Percentiles rank a stretch among this genome's conserved stretches.
phyloP scores from a whole-genome alignment of 1,140 invertebrate species.

The Spodoptera frugiperda region DNA sequence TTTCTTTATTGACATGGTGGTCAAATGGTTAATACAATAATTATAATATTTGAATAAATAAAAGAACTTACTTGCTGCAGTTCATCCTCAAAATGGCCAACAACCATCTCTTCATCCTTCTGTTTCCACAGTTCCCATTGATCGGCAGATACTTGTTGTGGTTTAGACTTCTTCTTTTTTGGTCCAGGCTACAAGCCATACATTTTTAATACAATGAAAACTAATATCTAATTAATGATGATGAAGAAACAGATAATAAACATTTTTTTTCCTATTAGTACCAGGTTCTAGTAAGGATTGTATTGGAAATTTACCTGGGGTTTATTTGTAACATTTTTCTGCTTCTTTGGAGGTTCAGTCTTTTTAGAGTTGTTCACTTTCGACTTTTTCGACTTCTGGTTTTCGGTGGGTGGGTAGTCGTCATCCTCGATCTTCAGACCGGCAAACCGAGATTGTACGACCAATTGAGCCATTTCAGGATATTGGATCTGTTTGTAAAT shows the following conservation, averaged over 20 bases:
- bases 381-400: constrained; percentile 76
- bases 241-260: not conserved
- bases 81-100: constrained; percentile 89
- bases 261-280: not conserved
- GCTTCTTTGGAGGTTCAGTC: constrained; percentile 71
- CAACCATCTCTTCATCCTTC: constrained; percentile 88
- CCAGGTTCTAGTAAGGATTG: not conserved
- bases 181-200: constrained; percentile 47
- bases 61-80: constrained; percentile 85
- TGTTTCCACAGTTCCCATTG: constrained; percentile 89
- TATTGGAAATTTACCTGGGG: constrained; percentile 60
- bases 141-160: constrained; percentile 68
- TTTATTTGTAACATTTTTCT: constrained; percentile 67
- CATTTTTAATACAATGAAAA: not conserved
- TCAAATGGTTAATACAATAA: too few species aligned
- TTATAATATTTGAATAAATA: too few species aligned
- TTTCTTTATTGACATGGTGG: too few species aligned
- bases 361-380: constrained; percentile 69
- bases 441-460: constrained; percentile 88
- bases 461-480: constrained; percentile 82
- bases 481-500: constrained; percentile 27
- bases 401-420: constrained; percentile 75
- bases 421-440: constrained; percentile 88
- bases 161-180: constrained; percentile 82
- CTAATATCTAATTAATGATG: not conserved